Evolutionary conservation across 2,113 vertebrate genomes (phyloP), one percentile per base, ranked within the genome.

Genomic region (Spilogale gracilis): DNA sequence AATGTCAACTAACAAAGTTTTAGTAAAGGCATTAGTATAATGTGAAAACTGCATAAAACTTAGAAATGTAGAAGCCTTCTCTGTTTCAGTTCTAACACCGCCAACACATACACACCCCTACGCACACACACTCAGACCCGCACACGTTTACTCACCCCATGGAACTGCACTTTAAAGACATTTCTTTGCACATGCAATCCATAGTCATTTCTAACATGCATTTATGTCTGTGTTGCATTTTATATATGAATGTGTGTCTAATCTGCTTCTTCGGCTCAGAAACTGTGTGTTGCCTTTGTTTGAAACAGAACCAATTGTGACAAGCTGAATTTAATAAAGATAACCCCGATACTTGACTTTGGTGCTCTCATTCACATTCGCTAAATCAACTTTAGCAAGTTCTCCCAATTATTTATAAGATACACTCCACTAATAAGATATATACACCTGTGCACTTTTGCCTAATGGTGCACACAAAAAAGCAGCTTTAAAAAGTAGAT

Each of bases 341-440:
- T 2, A 48, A 71, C 9, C n/a, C 87, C 6, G 2, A 18, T 63
- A 9, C 4, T 79, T 73, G 50, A 78, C 2, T 82, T 12, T 65
- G 90, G 60, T 5, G n/a, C 18, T 6, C 5, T 89, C 9, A 89
- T 80, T 50, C 89, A 48, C 38, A 58, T 82, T 96, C 2, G n/a
- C n/a, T 79, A 61, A 81, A 65, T 82, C 71, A 91, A 93, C 12
- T 80, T 67, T 4, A n/a, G 52, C 5, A 95, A 61, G 30, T 83
- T 89, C 30, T 67, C 25, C 43, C 38, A n/a, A 94, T 96, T 95
- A 52, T 73, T 94, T 91, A 67, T 73, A 93, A 93, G 76, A 82
- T 38, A 80, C 0, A 17, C 43, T 89, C 16, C 48, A 71, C 78
- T 82, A 85, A 78, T 56, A 97, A 92, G 71, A 85, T 32, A 87